Percentiles rank a stretch among this genome's conserved stretches.
Conservation (phyloP, 2,113 vertebrate species). For the Semnopithecus entellus region DNA sequence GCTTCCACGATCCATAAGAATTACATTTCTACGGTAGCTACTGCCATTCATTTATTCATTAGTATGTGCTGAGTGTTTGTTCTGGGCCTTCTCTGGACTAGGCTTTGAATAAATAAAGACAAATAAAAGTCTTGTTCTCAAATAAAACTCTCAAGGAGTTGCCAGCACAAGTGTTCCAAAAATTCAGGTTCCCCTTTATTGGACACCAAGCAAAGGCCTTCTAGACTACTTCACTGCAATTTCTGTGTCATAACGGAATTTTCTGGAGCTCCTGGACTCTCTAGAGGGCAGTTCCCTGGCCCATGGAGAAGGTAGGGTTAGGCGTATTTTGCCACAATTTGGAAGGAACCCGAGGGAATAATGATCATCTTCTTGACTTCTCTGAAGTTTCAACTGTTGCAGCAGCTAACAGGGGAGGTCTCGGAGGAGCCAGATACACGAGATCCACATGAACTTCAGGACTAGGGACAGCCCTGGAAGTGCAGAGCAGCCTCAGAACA, state of each 20-base stretch:
- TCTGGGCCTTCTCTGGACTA: not conserved
- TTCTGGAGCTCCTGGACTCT: not conserved
- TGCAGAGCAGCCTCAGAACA: not conserved
- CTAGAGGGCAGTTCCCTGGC: not conserved
- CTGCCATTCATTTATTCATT: not conserved
- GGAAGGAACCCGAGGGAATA: not conserved
- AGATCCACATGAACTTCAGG: not conserved
- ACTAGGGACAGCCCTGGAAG: not conserved
- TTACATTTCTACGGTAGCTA: not conserved
- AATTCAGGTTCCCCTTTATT: not conserved
- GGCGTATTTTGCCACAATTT: not conserved
- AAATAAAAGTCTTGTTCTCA: not conserved
- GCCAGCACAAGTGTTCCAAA: not conserved
- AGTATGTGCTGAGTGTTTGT: fast-evolving
- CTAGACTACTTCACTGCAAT: not conserved
- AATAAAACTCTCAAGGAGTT: not conserved
- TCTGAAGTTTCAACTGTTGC: not conserved
- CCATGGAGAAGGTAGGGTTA: not conserved
- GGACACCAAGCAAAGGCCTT: not conserved
- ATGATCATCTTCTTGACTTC: not conserved
- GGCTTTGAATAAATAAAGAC: not conserved
- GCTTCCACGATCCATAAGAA: not conserved
- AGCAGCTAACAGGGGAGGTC: not conserved
- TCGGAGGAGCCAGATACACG: not conserved
- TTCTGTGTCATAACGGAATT: not conserved